Conservation (phyloP, 2,113 vertebrate genomes). For the Asarcornis scutulata region DNA sequence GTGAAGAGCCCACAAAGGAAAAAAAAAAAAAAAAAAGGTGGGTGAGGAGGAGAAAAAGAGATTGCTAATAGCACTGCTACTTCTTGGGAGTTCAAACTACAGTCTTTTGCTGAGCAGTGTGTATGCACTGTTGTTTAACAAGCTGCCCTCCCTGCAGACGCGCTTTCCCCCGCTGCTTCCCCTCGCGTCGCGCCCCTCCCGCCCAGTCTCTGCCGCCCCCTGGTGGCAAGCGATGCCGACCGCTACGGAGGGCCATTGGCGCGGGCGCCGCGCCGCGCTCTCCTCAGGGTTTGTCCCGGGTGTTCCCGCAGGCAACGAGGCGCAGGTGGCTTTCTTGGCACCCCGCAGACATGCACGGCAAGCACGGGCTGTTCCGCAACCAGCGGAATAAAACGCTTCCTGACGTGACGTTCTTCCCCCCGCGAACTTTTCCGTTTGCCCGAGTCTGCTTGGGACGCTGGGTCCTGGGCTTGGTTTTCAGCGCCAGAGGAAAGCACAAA, state of each 20-base stretch:
- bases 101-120: neutral
- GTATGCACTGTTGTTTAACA: neutral
- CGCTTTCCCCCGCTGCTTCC: too few relatives aligned
- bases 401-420: neutral
- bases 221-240: neutral
- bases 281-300: too few relatives aligned
- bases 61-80: neutral
- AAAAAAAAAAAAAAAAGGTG: neutral
- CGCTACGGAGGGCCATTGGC: too few relatives aligned
- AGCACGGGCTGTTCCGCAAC: neutral
- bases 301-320: too few relatives aligned
- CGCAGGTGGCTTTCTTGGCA: too few relatives aligned
- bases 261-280: too few relatives aligned
- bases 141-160: neutral
- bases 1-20: neutral
- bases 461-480: neutral
- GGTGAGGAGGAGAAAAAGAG: neutral
- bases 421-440: neutral
- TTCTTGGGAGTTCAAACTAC: neutral
- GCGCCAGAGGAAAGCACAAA: neutral
- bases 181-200: neutral
- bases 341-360: too few relatives aligned
- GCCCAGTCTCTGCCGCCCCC: neutral
- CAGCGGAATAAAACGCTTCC: neutral
- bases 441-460: neutral